Evolutionary conservation across 2,888 invertebrate genomes (phyloP), one percentile per base, ranked within the genome.

Genomic region (Augochlorella aurata): DNA sequence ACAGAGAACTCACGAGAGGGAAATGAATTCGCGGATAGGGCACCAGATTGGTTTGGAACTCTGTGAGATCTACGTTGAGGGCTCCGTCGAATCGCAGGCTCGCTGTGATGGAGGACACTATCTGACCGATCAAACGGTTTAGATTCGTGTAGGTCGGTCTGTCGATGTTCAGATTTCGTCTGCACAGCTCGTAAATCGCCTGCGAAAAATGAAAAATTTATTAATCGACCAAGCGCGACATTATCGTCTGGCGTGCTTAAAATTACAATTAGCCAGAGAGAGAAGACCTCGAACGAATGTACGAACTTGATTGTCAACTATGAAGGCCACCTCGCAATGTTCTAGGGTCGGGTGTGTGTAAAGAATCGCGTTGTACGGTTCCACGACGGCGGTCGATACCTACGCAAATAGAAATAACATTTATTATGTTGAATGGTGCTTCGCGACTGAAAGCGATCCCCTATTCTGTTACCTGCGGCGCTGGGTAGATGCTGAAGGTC

Each of bases 1-100:
- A 29, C 1, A 12, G 10, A 5, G 16, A 50, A 69, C 88, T 86
- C 77, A 91, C 91, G 16, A 91, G 85, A 0, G 98, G 98, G 93
- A 97, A 98, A 93, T 98, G 98, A 88, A 99, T 98, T 76, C 98
- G 95, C 0, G 98, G 98, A 93, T 97, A 98, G 0, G 98, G 98
- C 73, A 98, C 97, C 85, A 98, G 94, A 94, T 91, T 91, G 87
- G 95, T 95, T 90, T 95, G 95, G 89, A 95, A 95, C 88, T 95
- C 95, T 12, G 95, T 95, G 77, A 95, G 93, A 88, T 95, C 95
- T 45, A 95, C 95, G 89, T 95, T 95, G 38, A 95, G 95, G 10
- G 98, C 97, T 50, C 98, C 98, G 91, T 97, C 97, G 92, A 98
- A 98, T 71, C 98, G 95, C 83, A 98, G 94, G 50, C 97, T 97